A percentile compares a stretch with the other conserved stretches of the same genome.
These are phyloP conservation scores for Dasypus novemcinctus DNA, from an alignment of 2,113 vertebrate genomes.

Conservation along the genomic window DNA sequence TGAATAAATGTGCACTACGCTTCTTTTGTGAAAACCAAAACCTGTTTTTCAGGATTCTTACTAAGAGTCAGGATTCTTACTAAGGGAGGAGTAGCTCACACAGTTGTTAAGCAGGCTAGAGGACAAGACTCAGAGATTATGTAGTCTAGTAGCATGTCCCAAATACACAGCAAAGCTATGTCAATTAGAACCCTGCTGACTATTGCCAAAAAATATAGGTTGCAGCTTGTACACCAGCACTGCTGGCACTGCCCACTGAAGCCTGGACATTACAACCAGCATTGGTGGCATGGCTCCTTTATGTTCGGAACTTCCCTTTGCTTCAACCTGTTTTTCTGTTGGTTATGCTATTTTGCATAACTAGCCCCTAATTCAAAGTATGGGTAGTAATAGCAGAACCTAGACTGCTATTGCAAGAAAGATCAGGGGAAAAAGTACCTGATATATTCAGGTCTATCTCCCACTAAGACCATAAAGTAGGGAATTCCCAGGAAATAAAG, in stretches of 20 bases:
- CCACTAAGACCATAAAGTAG: not conserved
- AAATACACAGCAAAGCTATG: not conserved
- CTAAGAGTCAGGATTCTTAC: not conserved
- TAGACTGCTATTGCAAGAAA: not conserved
- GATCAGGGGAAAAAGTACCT: not conserved
- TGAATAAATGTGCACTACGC: not conserved
- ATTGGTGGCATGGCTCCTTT: not conserved
- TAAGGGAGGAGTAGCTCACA: not conserved
- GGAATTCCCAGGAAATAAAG: not conserved
- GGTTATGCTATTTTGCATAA: not conserved
- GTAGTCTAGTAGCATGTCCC: not conserved
- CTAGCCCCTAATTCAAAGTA: not conserved
- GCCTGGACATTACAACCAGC: not conserved
- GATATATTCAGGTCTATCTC: not conserved
- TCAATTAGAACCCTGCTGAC: not conserved
- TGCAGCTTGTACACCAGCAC: not conserved
- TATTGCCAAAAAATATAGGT: not conserved
- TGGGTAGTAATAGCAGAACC: not conserved
- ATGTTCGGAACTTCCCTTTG: not conserved
- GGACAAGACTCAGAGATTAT: not conserved
- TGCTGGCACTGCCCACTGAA: not conserved
- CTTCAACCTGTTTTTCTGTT: not conserved
- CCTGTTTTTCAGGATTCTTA: not conserved
- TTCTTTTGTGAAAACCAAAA: not conserved
- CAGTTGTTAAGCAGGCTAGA: not conserved